Evolutionary conservation across 2,888 invertebrate genomes (phyloP), one percentile per base, ranked within the genome.

Genomic region (Neuroscelio doddi): DNA sequence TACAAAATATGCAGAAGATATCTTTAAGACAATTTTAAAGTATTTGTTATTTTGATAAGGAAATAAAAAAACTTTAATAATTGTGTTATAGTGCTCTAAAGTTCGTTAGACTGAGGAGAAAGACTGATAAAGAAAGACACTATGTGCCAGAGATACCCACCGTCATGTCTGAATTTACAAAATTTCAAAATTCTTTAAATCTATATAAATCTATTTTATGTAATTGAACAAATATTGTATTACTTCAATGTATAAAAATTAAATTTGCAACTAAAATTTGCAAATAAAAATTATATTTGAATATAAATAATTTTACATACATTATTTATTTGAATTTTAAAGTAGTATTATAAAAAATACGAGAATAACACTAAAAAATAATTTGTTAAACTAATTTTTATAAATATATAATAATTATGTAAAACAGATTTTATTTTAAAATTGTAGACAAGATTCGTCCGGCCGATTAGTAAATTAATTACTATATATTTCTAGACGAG

Each of bases 1-100:
- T n/a, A n/a, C n/a, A n/a, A n/a, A n/a, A n/a, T n/a, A n/a, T n/a
- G n/a, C n/a, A n/a, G n/a, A n/a, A n/a, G n/a, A n/a, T n/a, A n/a
- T n/a, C n/a, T n/a, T n/a, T n/a, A n/a, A n/a, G n/a, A n/a, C n/a
- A n/a, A n/a, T n/a, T n/a, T n/a, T n/a, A n/a, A 27, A 27, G 26
- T 8, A 26, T 4, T 26, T 26, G 26, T 61, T 65, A 61, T 49
- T 65, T 61, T 56, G 38, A 52, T 51, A 56, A 65, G 27, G 65
- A 68, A n/a, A n/a, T n/a, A n/a, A n/a, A n/a, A n/a, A n/a, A n/a
- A n/a, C n/a, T 41, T 41, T 69, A 52, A 44, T 50, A 68, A 62
- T 74, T 75, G 74, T 59, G 73, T 68, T 69, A 75, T 74, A 77
- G 75, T 78, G 77, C 42, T 62, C 77, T 78, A 76, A 71, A 75